Evolutionary conservation across 2,888 invertebrate species (phyloP).

Genomic region (Sesia bembeciformis): DNA sequence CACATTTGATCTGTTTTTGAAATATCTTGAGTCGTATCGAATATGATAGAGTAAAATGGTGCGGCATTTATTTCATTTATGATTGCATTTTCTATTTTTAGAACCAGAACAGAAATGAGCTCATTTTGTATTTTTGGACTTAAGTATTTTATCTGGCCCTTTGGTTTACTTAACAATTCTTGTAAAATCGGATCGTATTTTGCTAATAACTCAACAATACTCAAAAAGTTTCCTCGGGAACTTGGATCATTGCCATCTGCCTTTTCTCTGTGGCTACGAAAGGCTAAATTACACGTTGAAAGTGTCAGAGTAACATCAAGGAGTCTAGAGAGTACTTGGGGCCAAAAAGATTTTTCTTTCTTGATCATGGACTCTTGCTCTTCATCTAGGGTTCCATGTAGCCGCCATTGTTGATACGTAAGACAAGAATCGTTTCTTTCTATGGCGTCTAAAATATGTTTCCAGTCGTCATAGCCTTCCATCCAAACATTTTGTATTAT

Average conservation of each 20-base stretch:
- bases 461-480: constrained; percentile 7
- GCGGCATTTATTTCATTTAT: constrained; percentile 9
- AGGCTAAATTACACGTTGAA: constrained; percentile 12
- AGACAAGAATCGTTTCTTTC: constrained; percentile 11
- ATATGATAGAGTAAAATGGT: constrained; percentile 12
- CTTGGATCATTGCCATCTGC: constrained; percentile 8
- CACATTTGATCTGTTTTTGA: constrained; percentile 7
- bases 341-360: constrained; percentile 1
- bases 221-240: constrained; percentile 10
- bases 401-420: constrained; percentile 7
- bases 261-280: constrained; percentile 10
- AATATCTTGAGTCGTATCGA: constrained; percentile 14
- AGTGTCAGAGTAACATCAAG: constrained; percentile 10
- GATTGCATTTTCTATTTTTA: constrained; percentile 9
- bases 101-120: background rate
- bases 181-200: constrained; percentile 7
- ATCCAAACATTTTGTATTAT: constrained; percentile 12
- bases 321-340: constrained; percentile 7
- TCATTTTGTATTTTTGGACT: constrained; percentile 10
- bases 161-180: constrained; percentile 8
- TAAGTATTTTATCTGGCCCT: constrained; percentile 11
- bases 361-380: background rate
- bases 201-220: constrained; percentile 8
- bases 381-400: constrained; percentile 1
- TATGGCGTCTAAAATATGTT: constrained; percentile 11